Conservation (phyloP, 1,140 invertebrate species). For the Nylanderia fulva region DNA sequence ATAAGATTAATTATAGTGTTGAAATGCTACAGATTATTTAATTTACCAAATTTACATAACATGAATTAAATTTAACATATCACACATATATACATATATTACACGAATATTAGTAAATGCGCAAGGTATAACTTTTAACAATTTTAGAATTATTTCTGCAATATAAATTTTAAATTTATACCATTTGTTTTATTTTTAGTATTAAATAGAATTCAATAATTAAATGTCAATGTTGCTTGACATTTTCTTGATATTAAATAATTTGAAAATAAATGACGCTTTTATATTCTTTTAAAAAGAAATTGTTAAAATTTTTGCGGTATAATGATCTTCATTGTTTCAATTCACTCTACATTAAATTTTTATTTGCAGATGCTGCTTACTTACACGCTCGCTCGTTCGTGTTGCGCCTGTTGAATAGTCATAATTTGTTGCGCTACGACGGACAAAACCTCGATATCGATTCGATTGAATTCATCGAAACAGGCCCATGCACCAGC, state of each 20-base stretch:
- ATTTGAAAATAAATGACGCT: background rate
- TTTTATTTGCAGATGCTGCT: background rate
- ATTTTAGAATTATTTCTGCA: background rate
- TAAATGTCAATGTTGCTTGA: background rate
- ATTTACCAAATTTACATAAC: no score
- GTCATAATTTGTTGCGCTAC: constrained; percentile 89
- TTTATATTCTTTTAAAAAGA: background rate
- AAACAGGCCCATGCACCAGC: constrained; percentile 92
- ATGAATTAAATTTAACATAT: no score
- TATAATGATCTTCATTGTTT: background rate
- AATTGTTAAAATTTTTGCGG: background rate
- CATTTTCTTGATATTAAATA: background rate
- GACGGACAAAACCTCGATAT: constrained; percentile 89
- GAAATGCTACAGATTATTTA: no score
- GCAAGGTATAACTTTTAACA: background rate
- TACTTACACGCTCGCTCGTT: constrained; percentile 80
- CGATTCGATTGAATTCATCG: constrained; percentile 92
- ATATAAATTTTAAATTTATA: background rate
- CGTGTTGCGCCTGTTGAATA: constrained; percentile 87
- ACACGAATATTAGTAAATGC: no score
- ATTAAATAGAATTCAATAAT: background rate
- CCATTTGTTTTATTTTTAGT: background rate
- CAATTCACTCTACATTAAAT: background rate
- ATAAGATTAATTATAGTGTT: no score
- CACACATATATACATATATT: no score